A percentile compares a stretch with the other conserved stretches of the same genome.
These are phyloP conservation scores for Diogma glabrata DNA, from an alignment of 2,888 invertebrate genomes.

Conservation along the genomic window DNA sequence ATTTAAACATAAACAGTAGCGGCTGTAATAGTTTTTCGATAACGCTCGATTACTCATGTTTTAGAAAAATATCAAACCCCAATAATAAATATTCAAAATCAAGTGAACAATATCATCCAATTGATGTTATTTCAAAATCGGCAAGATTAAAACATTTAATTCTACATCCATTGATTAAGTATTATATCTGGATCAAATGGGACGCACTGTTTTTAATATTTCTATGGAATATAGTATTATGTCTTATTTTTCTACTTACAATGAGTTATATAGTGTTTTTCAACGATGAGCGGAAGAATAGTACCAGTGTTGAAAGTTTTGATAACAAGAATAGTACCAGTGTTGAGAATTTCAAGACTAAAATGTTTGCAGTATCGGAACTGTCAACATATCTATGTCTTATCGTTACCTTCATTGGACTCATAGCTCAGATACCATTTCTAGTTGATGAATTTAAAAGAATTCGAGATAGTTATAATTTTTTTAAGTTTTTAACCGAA, in stretches of 20 bases:
- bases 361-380: no score
- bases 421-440: no score
- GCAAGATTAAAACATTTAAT: conserved; percentile 55
- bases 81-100: conserved; percentile 24
- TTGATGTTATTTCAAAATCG: conserved; percentile 57
- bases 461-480: no score
- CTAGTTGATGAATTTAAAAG: no score
- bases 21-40: conserved; percentile 61
- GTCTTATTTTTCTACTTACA: background rate
- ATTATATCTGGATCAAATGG: conserved; percentile 73
- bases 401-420: no score
- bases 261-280: background rate
- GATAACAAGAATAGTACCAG: no score
- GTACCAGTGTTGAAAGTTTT: no score
- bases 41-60: conserved; percentile 57
- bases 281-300: no score
- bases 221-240: background rate
- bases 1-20: conserved; percentile 42
- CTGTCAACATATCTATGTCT: no score
- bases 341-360: no score
- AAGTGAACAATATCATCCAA: conserved; percentile 59
- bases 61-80: conserved; percentile 40
- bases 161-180: conserved; percentile 67
- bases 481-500: no score
- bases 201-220: conserved; percentile 30